phyloP scores from a whole-genome alignment of 2,888 invertebrate species.

The Chrysotoxum bicinctum region DNA sequence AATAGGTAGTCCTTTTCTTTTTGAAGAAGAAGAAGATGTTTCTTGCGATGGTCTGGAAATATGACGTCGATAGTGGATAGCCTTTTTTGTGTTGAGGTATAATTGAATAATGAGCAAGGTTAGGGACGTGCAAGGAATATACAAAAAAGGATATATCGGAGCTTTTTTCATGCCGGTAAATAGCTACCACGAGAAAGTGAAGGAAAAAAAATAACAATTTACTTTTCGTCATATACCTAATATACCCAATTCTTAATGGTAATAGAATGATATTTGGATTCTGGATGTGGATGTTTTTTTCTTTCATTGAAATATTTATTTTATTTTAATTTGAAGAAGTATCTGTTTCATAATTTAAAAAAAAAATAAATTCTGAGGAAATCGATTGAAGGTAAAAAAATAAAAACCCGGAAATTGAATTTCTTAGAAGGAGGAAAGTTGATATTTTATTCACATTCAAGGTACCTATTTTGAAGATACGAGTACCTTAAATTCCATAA shows the following conservation, averaged over 20 bases:
- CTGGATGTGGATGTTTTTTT: neutral
- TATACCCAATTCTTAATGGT: neutral
- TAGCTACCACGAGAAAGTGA: constrained; percentile 12
- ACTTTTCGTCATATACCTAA: neutral
- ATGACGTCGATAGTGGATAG: constrained; percentile 43
- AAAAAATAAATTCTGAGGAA: too few relatives aligned
- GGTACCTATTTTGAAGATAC: neutral
- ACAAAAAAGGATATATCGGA: neutral
- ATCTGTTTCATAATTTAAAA: neutral
- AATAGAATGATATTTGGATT: constrained; percentile 7
- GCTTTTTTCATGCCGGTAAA: constrained; percentile 31
- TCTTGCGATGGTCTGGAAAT: constrained; percentile 29
- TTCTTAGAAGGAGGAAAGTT: neutral
- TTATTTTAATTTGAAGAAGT: neutral
- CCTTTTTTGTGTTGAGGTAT: constrained; percentile 38
- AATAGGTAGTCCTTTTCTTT: neutral
- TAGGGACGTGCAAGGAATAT: constrained; percentile 24
- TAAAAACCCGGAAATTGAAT: neutral
- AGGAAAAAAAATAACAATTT: neutral
- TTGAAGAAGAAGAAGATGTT: constrained; percentile 6
- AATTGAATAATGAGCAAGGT: constrained; percentile 59
- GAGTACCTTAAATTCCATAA: neutral
- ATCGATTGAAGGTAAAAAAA: neutral
- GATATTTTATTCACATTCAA: neutral
- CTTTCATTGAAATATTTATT: neutral